A percentile compares a stretch with the other conserved stretches of the same genome.
Conservation (phyloP, 2,888 invertebrate species). For the Troides helena region DNA sequence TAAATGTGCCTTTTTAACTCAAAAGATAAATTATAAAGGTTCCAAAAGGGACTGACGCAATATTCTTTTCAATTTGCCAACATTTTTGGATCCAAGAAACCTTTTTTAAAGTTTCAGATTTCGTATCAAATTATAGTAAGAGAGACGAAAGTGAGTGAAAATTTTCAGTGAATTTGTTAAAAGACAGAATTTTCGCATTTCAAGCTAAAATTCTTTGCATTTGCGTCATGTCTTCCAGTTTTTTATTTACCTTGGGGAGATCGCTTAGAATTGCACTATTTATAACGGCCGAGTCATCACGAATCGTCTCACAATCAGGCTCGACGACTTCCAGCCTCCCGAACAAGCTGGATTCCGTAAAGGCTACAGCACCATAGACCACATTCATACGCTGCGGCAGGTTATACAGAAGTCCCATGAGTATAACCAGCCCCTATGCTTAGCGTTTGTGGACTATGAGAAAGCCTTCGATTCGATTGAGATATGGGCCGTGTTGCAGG, state of each 20-base stretch:
- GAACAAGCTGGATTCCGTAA: too few relatives aligned
- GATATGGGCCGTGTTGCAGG: too few relatives aligned
- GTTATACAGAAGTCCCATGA: too few relatives aligned
- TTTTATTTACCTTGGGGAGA: neutral
- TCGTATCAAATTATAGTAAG: constrained; percentile 1
- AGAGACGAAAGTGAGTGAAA: constrained; percentile 2
- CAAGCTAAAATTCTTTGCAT: constrained; percentile 1
- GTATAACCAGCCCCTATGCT: too few relatives aligned
- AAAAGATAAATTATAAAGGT: neutral
- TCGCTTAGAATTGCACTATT: neutral
- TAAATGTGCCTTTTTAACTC: neutral
- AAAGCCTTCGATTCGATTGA: too few relatives aligned
- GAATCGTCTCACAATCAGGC: too few relatives aligned
- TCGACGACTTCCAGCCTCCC: too few relatives aligned
- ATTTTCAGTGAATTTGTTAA: constrained; percentile 1
- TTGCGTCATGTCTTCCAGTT: neutral
- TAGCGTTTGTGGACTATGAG: too few relatives aligned
- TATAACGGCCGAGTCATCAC: neutral
- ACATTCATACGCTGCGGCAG: too few relatives aligned
- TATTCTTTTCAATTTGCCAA: neutral
- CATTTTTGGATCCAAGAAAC: neutral
- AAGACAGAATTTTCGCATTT: neutral
- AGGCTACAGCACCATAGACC: too few relatives aligned
- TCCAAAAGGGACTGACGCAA: neutral
- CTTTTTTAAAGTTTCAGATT: neutral